A percentile compares a stretch with the other conserved stretches of the same genome.
Evolutionary conservation across 2,113 vertebrate genomes (phyloP).

Genomic region (Haplochromis burtoni): DNA sequence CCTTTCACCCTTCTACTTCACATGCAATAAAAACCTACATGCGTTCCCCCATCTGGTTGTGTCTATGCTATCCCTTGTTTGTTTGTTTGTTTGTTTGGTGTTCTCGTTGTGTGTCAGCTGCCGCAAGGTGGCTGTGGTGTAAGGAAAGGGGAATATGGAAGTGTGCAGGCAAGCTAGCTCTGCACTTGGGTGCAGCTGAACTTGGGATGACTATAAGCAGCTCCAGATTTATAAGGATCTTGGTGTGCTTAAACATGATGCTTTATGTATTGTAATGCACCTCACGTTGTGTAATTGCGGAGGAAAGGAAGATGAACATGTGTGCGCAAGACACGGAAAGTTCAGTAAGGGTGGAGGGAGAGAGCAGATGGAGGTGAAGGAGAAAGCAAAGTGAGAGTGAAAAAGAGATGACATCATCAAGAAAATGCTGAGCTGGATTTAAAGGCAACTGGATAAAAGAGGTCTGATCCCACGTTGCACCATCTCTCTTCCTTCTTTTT

Average conservation of each 20-base stretch:
- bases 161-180: not conserved
- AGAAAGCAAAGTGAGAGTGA: slow-evolving; percentile 34
- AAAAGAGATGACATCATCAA: slow-evolving; percentile 61
- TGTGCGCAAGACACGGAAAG: slow-evolving; percentile 27
- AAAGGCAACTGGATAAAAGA: slow-evolving; percentile 50
- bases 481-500: not conserved
- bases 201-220: not conserved
- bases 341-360: slow-evolving; percentile 17
- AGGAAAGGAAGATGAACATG: slow-evolving; percentile 3
- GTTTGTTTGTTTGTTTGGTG: slow-evolving; percentile 35
- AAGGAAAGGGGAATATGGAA: not conserved
- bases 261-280: slow-evolving; percentile 19
- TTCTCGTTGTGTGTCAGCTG: slow-evolving; percentile 36
- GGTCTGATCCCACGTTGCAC: slow-evolving; percentile 34
- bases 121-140: not conserved
- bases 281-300: slow-evolving; percentile 3
- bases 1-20: slow-evolving; percentile 1
- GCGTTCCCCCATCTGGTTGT: not conserved
- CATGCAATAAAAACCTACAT: slow-evolving; percentile 47
- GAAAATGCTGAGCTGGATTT: slow-evolving; percentile 67
- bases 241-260: not conserved
- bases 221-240: slow-evolving; percentile 18
- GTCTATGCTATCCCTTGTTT: slow-evolving; percentile 26
- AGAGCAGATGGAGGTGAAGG: slow-evolving; percentile 46
- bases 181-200: not conserved